Conservation (phyloP, 2,888 invertebrate genomes). For the Glyphotaelius pellucidus region DNA sequence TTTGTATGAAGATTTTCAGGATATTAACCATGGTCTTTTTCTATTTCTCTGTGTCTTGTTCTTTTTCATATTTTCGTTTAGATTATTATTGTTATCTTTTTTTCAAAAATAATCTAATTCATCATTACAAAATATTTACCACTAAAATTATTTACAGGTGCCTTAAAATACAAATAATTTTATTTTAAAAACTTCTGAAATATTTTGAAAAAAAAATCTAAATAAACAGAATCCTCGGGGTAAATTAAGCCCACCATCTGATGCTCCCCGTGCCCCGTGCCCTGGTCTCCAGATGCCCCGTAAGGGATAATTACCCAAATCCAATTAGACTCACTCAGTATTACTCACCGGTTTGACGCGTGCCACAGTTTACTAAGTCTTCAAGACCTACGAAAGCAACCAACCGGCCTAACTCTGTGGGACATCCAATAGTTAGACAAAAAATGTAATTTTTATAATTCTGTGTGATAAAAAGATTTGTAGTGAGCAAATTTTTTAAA, state of each 20-base stretch:
- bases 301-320: constrained; percentile 60
- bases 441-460: background rate
- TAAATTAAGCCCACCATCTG: background rate
- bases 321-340: constrained; percentile 57
- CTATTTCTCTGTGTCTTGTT: too few species aligned
- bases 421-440: background rate
- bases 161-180: too few species aligned
- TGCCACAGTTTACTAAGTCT: constrained; percentile 25
- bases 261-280: background rate
- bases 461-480: background rate
- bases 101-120: too few species aligned
- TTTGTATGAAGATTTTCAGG: too few species aligned
- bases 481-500: background rate
- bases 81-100: too few species aligned
- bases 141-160: too few species aligned
- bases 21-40: too few species aligned
- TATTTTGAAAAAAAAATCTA: background rate
- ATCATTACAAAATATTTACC: too few species aligned
- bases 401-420: constrained; percentile 2
- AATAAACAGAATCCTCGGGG: background rate
- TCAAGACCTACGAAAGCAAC: constrained; percentile 29
- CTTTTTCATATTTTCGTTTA: too few species aligned
- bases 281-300: constrained; percentile 56
- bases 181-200: too few species aligned
- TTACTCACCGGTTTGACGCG: constrained; percentile 41